Evolutionary conservation across 2,797 vertebrate genomes (phyloP).

Genomic region (Melanogrammus aeglefinus): DNA sequence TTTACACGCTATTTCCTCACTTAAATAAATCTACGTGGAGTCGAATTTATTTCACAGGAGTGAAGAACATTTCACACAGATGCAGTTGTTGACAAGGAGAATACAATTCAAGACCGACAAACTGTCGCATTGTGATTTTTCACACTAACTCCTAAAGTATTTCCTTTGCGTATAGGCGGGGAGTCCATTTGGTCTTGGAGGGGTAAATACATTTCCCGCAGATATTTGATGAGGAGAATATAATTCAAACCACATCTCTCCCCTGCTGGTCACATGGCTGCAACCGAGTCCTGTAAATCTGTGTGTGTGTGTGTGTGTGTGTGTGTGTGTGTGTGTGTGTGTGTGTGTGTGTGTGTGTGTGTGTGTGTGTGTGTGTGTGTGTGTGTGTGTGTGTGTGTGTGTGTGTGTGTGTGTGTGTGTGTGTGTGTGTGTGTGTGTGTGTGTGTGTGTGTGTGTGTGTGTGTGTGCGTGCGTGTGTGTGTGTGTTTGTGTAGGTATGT

Average conservation of each 20-base stretch:
- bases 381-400: too few species aligned
- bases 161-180: not conserved
- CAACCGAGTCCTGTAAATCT: conserved; percentile 32
- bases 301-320: conserved; percentile 20
- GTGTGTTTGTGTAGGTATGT: conserved; percentile 38
- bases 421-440: conserved; percentile 18
- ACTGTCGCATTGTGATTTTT: not conserved
- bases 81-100: conserved; percentile 31
- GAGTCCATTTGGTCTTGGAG: not conserved
- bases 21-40: conserved; percentile 8
- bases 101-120: conserved; percentile 22
- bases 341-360: conserved; percentile 7
- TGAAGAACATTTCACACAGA: conserved; percentile 24
- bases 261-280: conserved; percentile 25
- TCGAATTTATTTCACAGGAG: conserved; percentile 31
- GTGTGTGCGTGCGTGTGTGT: not conserved
- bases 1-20: not conserved
- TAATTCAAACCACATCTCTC: conserved; percentile 19
- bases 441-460: conserved; percentile 9
- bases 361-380: conserved; percentile 3
- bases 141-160: not conserved
- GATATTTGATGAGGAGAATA: conserved; percentile 32
- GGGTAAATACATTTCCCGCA: conserved; percentile 27
- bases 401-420: not conserved
- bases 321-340: too few species aligned